phyloP scores from a whole-genome alignment of 2,888 invertebrate genomes.

The Drosophila hawaiiensis region DNA sequence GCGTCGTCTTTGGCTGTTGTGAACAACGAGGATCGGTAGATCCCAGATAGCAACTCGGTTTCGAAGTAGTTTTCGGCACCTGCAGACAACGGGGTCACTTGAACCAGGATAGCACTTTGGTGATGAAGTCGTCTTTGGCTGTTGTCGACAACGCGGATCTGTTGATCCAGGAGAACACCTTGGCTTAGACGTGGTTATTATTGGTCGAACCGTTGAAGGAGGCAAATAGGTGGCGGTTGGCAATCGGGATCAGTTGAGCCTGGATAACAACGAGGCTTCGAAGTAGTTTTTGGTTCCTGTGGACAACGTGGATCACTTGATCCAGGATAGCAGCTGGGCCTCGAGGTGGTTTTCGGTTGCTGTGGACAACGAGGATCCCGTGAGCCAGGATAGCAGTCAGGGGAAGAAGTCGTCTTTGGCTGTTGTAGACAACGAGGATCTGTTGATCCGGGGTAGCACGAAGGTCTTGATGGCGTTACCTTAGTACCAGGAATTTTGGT shows the following conservation, averaged over 20 bases:
- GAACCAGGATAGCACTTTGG: too few relatives aligned
- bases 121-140: too few relatives aligned
- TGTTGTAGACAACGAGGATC: slow-evolving; percentile 32
- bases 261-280: too few relatives aligned
- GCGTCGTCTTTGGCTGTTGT: too few relatives aligned
- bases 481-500: slow-evolving; percentile 31
- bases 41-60: slow-evolving; percentile 66
- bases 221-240: not conserved
- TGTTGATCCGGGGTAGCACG: slow-evolving; percentile 33
- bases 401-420: slow-evolving; percentile 25
- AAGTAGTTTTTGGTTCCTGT: too few relatives aligned
- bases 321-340: slow-evolving; percentile 63
- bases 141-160: too few relatives aligned
- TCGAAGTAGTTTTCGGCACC: not conserved
- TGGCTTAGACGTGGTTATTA: too few relatives aligned
- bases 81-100: too few relatives aligned
- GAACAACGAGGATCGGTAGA: too few relatives aligned
- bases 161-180: not conserved
- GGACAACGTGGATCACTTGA: slow-evolving; percentile 72
- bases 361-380: too few relatives aligned
- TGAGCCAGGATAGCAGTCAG: too few relatives aligned
- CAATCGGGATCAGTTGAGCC: slow-evolving; percentile 4
- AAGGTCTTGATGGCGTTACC: slow-evolving; percentile 25
- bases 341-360: too few relatives aligned
- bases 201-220: not conserved